Base-by-base conservation (phyloP, 2,888 invertebrate genomes). In the Orthonychiurus folsomi region DNA sequence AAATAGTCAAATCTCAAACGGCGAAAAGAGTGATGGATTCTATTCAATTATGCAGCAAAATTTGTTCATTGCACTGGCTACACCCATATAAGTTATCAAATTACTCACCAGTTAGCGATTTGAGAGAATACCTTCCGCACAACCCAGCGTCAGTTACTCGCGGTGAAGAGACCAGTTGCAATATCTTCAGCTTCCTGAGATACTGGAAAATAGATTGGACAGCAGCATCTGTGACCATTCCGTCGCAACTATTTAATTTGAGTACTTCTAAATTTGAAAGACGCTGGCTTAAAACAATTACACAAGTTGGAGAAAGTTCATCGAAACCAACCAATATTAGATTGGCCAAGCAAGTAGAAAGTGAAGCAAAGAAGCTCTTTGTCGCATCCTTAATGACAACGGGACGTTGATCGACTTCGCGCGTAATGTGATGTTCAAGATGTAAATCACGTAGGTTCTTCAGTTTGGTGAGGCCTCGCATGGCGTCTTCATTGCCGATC, bases 161-260 rank as follows among this genome's bases (percentile, higher is more conserved):
- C 9, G 9, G 9, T 5, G 55, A 23, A 9, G 55, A 25, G 12
- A 25, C 5, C 24, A 55, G 9, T 3, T 21, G 5, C 3, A 55
- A 23, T 12, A 9, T 24, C 5, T 3, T 20, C 3, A 55, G 18
- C 12, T 55, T 12, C 18, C 12, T 20, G 21, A 12, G 23, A 25
- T 55, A 24, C 24, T 55, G 21, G 25, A 55, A 23, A 5, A 55
- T 21, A 23, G 55, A 15, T 24, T 55, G 55, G 18, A 55, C 55
- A 21, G 23, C 12, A 5, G 20, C 24, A 25, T 55, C 55, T 24
- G 55, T 24, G 3, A 55, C 23, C 55, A 55, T 55, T 23, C 3
- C 3, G 3, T 24, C 24, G 12, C 23, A 20, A 55, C 25, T 21
- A 24, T 21, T 9, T 3, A 55, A 24, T 24, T 24, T 20, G 3